Evolutionary conservation across 2,113 vertebrate genomes (phyloP).

Genomic region (Pomatorhinus ruficollis): DNA sequence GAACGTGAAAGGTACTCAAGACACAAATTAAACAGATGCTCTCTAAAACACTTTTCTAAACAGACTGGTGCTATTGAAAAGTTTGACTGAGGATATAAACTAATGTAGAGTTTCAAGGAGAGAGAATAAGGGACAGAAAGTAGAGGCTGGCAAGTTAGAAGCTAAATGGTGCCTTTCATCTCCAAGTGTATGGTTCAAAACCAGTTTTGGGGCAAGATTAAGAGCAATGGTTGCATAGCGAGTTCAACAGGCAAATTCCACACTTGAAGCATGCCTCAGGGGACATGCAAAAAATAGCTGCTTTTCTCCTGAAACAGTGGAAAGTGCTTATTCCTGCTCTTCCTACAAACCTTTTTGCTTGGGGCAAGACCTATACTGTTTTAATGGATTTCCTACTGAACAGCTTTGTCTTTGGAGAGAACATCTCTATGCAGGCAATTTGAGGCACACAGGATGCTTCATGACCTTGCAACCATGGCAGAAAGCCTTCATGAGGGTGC

Average conservation of each 20-base stretch:
- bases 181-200: not conserved
- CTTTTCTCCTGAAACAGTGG: not conserved
- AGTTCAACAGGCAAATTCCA: not conserved
- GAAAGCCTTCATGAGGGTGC: not conserved
- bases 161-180: not conserved
- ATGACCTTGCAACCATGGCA: not conserved
- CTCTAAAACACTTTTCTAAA: not conserved
- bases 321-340: not conserved
- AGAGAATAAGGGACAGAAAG: not conserved
- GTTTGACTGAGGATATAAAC: not conserved
- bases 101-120: not conserved
- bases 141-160: not conserved
- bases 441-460: not conserved
- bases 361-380: not conserved
- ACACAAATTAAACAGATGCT: not conserved
- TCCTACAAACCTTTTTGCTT: not conserved
- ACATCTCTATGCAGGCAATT: not conserved
- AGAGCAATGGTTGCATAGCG: not conserved
- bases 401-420: not conserved
- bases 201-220: not conserved
- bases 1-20: not conserved
- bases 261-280: not conserved
- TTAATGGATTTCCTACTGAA: not conserved
- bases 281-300: not conserved
- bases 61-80: not conserved